Conservation (phyloP, 2,113 vertebrate species). For the Theropithecus gelada region DNA sequence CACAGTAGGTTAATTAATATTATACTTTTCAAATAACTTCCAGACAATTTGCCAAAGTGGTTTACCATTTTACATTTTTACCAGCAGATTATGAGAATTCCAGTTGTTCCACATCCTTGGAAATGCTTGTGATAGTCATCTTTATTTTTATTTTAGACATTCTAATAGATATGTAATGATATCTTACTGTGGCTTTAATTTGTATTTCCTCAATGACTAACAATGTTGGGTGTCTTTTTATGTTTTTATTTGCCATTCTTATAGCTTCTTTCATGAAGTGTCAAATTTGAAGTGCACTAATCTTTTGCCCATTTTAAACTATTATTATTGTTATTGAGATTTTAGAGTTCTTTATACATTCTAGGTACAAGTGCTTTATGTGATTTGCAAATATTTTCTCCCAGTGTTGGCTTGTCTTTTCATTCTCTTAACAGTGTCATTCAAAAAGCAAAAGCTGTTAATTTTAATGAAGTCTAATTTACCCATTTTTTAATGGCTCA, state of each 20-base stretch:
- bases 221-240: not conserved
- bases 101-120: not conserved
- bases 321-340: not conserved
- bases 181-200: not conserved
- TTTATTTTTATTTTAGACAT: not conserved
- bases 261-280: slow-evolving; percentile 1
- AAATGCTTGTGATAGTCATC: not conserved
- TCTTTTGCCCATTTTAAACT: not conserved
- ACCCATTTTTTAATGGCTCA: not conserved
- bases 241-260: not conserved
- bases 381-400: not conserved
- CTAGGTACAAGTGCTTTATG: not conserved
- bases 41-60: not conserved
- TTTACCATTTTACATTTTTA: not conserved
- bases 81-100: not conserved
- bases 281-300: not conserved
- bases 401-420: not conserved
- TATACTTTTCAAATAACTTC: not conserved
- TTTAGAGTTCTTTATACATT: not conserved
- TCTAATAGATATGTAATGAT: not conserved
- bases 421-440: not conserved
- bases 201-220: not conserved
- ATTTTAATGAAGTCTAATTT: not conserved
- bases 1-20: not conserved
- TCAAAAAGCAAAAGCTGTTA: slow-evolving; percentile 18